These are phyloP conservation scores for Montifringilla adamsi DNA, from an alignment of 2,113 vertebrate species.

Conservation along the genomic window DNA sequence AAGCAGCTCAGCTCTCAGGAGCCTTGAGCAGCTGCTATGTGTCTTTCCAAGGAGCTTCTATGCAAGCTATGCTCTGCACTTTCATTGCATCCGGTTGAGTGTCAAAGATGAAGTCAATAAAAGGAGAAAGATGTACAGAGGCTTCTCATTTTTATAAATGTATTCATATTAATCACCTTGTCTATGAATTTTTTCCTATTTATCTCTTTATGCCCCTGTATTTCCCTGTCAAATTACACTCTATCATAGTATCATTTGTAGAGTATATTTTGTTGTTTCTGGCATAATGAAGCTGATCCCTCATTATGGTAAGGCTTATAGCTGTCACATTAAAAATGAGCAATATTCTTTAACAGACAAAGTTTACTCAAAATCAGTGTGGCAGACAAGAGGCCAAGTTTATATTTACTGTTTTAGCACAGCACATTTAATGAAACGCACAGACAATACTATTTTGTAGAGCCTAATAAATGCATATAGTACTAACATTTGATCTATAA, in stretches of 20 bases:
- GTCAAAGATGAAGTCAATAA: background rate
- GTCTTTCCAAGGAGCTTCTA: background rate
- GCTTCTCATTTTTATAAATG: background rate
- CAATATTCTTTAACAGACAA: background rate
- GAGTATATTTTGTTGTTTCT: background rate
- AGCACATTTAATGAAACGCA: background rate
- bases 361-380: background rate
- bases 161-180: background rate
- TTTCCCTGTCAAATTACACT: background rate
- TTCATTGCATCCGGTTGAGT: background rate
- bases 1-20: background rate
- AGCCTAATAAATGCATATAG: background rate
- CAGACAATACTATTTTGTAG: background rate
- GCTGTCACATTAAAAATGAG: background rate
- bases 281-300: background rate
- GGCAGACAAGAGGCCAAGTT: background rate
- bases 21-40: background rate
- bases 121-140: background rate
- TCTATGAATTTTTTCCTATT: background rate
- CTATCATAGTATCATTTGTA: background rate
- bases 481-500: background rate
- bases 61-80: background rate
- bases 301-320: background rate
- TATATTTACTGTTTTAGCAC: background rate
- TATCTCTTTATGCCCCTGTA: background rate